Evolutionary conservation across 2,113 vertebrate species (phyloP), one percentile per base, ranked within the genome.

Genomic region (Sarotherodon lohbergeri): DNA sequence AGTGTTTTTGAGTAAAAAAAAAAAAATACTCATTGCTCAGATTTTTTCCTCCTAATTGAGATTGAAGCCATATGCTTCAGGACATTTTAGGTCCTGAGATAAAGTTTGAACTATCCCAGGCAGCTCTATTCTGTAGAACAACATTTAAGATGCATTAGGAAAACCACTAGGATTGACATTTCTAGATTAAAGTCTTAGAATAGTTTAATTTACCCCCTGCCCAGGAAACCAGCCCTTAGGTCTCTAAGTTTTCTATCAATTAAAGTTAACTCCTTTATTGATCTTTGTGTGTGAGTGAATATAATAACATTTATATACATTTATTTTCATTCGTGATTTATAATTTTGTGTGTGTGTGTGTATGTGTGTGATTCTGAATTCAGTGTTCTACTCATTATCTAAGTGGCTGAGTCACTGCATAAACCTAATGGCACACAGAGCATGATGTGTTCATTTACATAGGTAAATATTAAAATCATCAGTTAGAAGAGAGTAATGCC

Each of bases 241-340:
- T 66, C 54, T 63, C 59, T 6, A 32, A 63, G 32, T 56, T 80
- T 55, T 48, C 11, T 50, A 88, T 87, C 59, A 83, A 52, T 87
- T 66, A 27, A 81, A 83, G 14, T 34, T 29, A 68, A 81, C 55
- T 81, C 16, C 16, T n/a, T 16, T 78, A 83, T 61, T 78, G 90
- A 88, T 87, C 50, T n/a, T 52, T 73, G 14, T 81, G 19, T 3
- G 24, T 5, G n/a, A 56, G 43, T 39, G 22, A 46, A 14, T 56
- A 24, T 82, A 52, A 14, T 76, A 81, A 81, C 29, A 52, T 17
- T 83, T 52, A 43, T 68, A 29, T 24, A 1, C 17, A 43, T 79
- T 57, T 78, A 34, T 57, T 84, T 88, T 80, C 7, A 22, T 59
- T 3, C 0, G 2, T 4, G 22, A 73, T 41, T 14, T 10, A 1